Conservation (phyloP, 1,140 invertebrate species). For the Diprion similis region DNA sequence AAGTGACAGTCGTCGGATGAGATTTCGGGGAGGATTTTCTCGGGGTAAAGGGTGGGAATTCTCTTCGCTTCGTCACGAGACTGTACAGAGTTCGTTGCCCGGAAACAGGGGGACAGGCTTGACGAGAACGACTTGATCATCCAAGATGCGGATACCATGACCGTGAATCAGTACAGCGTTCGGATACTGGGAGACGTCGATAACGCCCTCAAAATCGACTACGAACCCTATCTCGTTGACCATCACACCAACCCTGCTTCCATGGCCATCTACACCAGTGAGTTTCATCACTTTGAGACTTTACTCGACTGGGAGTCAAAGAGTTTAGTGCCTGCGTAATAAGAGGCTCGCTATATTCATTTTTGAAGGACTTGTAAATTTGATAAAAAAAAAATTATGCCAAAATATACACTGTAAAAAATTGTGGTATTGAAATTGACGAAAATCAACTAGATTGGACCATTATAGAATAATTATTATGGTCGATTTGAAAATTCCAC, state of each 20-base stretch:
- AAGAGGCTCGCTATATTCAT: no score
- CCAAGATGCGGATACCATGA: conserved; percentile 46
- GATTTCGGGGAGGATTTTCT: neutral
- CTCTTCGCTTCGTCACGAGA: neutral
- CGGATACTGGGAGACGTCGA: conserved; percentile 44
- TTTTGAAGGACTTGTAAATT: no score
- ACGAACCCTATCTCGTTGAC: conserved; percentile 46
- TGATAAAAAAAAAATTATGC: no score
- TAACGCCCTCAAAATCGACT: conserved; percentile 49
- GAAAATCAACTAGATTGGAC: no score
- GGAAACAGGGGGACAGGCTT: conserved; percentile 43
- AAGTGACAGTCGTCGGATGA: conserved; percentile 5
- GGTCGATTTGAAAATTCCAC: no score
- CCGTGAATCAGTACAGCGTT: conserved; percentile 47
- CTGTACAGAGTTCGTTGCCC: conserved; percentile 15
- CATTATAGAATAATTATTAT: no score
- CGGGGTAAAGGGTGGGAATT: neutral
- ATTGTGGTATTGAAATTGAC: no score
- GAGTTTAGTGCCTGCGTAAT: no score
- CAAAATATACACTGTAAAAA: no score
- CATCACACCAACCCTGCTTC: conserved; percentile 35
- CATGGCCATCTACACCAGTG: conserved; percentile 49
- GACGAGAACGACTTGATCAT: conserved; percentile 50
- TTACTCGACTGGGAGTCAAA: no score
- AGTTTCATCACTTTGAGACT: conserved; percentile 25